phyloP scores from a whole-genome alignment of 2,797 vertebrate genomes.

The Sebastes cheni region DNA sequence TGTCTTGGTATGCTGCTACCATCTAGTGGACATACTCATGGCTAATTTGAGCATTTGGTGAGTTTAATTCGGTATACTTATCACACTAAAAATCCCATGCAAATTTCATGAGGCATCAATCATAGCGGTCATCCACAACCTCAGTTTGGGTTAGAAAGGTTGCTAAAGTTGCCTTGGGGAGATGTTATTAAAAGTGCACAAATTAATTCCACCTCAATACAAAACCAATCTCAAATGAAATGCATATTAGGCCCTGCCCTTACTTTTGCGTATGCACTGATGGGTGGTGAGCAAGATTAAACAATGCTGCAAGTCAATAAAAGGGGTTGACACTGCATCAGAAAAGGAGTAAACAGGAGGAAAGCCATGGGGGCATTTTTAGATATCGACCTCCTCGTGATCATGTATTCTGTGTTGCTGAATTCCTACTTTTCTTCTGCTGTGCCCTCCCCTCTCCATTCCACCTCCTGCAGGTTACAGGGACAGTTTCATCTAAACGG shows the following conservation, averaged over 20 bases:
- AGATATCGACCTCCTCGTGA: constrained; percentile 11
- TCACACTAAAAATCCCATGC: no score
- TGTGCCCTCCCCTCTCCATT: not conserved
- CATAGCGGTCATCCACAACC: no score
- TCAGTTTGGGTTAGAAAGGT: no score
- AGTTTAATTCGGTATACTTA: not conserved
- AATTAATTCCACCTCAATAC: not conserved
- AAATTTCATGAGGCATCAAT: no score
- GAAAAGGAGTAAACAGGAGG: not conserved
- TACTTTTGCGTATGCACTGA: not conserved
- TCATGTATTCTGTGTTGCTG: constrained; percentile 3
- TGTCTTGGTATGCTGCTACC: not conserved
- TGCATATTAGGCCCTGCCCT: constrained; percentile 16
- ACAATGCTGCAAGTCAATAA: constrained; percentile 17
- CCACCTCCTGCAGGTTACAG: constrained; percentile 39
- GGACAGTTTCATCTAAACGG: not conserved
- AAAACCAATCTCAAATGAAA: not conserved
- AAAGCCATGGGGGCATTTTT: constrained; percentile 44
- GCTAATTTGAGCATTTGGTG: not conserved
- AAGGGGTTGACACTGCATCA: not conserved
- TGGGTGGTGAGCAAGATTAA: constrained; percentile 1
- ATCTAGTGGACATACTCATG: not conserved
- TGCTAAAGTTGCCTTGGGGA: no score
- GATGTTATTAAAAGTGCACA: not conserved
- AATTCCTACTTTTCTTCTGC: not conserved